Evolutionary conservation across 2,113 vertebrate species (phyloP).

Genomic region (Micromys minutus): DNA sequence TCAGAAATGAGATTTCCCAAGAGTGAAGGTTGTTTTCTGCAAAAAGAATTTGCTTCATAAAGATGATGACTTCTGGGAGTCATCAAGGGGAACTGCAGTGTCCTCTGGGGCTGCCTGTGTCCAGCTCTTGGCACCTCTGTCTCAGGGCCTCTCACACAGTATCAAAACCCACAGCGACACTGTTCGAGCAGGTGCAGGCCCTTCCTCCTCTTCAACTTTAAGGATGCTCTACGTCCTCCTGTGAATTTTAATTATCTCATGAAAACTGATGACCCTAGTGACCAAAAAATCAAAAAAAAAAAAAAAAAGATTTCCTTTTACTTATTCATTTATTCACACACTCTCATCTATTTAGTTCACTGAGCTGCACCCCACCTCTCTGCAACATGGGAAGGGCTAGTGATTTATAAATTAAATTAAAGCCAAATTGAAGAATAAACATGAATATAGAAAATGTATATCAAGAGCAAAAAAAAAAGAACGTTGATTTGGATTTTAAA

Average conservation of each 20-base stretch:
- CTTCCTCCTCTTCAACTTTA: conserved; percentile 2
- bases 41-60: conserved; percentile 87
- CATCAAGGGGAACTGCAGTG: conserved; percentile 92
- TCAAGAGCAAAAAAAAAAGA: conserved; percentile 40
- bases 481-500: not conserved
- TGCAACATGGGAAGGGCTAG: conserved; percentile 72
- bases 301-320: not conserved
- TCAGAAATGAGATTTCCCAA: conserved; percentile 85
- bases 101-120: conserved; percentile 93
- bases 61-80: conserved; percentile 88
- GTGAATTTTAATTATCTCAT: conserved; percentile 33
- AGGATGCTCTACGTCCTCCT: conserved; percentile 40
- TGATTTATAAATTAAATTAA: conserved; percentile 59
- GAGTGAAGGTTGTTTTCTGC: conserved; percentile 80
- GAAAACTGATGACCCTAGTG: not conserved
- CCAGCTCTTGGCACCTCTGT: conserved; percentile 94
- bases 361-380: not conserved
- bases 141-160: conserved; percentile 94
- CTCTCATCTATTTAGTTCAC: conserved; percentile 62
- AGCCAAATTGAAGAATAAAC: conserved; percentile 30
- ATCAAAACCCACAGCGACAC: conserved; percentile 98
- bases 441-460: conserved; percentile 16
- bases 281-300: conserved; percentile 39
- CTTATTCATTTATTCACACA: conserved; percentile 15
- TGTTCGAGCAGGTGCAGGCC: conserved; percentile 81